phyloP scores from a whole-genome alignment of 2,888 invertebrate species.

The Watsonalla binaria region DNA sequence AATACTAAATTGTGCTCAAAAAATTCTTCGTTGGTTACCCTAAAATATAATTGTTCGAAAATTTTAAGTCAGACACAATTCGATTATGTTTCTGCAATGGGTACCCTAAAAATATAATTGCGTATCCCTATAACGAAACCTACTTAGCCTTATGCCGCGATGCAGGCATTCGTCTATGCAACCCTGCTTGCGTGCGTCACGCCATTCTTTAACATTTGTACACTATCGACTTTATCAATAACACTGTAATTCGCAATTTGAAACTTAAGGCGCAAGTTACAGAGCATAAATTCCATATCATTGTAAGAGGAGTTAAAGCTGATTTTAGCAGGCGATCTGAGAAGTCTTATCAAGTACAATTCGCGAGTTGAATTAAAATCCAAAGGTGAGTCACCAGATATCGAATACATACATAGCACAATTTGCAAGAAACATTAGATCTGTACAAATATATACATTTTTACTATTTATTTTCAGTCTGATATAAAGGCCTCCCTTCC shows the following conservation, averaged over 20 bases:
- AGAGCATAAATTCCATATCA: constrained; percentile 10
- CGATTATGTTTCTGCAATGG: background rate
- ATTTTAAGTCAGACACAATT: no score
- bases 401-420: constrained; percentile 39
- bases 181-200: constrained; percentile 61
- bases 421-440: background rate
- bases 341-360: constrained; percentile 58
- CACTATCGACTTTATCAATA: constrained; percentile 12
- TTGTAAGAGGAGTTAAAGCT: constrained; percentile 5
- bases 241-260: constrained; percentile 4
- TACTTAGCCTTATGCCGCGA: constrained; percentile 54
- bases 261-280: background rate
- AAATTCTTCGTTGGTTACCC: no score
- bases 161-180: constrained; percentile 63
- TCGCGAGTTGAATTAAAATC: constrained; percentile 53
- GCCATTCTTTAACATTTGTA: constrained; percentile 32
- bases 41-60: no score
- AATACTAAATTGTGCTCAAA: no score
- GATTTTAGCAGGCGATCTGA: constrained; percentile 12
- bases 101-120: constrained; percentile 43
- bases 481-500: no score
- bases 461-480: no score
- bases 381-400: constrained; percentile 48
- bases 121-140: constrained; percentile 50
- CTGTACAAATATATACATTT: background rate